Evolutionary conservation across 2,888 invertebrate species (phyloP), one percentile per base, ranked within the genome.

Genomic region (Rhimphoctona megacephalus): DNA sequence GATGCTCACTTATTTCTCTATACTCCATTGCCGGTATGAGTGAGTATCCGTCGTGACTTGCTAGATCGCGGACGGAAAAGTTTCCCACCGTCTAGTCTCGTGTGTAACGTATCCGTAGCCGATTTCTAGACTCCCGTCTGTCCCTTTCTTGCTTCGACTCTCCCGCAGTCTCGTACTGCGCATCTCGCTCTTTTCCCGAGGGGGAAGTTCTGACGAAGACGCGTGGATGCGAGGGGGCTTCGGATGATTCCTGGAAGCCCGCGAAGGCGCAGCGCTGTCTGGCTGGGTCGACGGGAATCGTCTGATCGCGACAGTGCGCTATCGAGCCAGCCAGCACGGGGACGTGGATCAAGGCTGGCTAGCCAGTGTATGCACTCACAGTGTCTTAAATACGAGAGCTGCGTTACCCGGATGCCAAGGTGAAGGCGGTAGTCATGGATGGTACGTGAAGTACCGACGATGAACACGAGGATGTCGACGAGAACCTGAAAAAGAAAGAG

Each of bases 31-130:
- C 72, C 66, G 67, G 67, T 85, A 82, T 79, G 89, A 88, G 88
- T 86, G 88, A 85, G 86, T 86, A 88, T 88, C 87, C 86, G 88
- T 88, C 82, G 84, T 85, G 85, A 87, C 77, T 82, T 22, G 81
- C 76, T 66, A 81, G 30, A 46, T 36, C 43, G 69, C 39, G 81
- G 57, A 79, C 90, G 90, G 89, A 90, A 91, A 91, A 90, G 90
- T 92, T 93, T 94, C 93, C 93, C 93, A 94, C 93, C 93, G 94
- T 94, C 94, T 94, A 92, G 94, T 92, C 92, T 85, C 85, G 57
- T 80, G 72, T 83, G 78, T 77, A 87, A 79, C 87, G 83, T 86
- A 64, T 64, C 83, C 81, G 79, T 79, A 85, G 70, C 86, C 70
- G 81, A 88, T 88, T 66, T 86, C 87, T 83, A 83, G 76, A 76